Base-by-base conservation (phyloP, 1,140 invertebrate species). In the Diorhabda elongata region DNA sequence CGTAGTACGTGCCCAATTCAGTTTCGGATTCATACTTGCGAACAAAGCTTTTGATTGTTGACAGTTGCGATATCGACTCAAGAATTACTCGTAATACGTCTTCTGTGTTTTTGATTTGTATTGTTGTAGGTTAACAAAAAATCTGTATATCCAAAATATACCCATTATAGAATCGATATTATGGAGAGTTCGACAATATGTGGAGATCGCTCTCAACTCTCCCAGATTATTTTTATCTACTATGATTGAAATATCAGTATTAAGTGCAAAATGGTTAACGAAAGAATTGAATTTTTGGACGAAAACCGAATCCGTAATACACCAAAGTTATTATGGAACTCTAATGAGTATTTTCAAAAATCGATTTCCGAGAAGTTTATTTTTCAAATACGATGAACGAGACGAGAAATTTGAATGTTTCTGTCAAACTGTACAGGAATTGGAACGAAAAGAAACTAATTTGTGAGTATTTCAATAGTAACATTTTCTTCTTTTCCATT, bases 401-500 rank as follows among this genome's bases (percentile, higher is more conserved):
- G 63, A 64, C 41, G 58, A 86, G 45, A 78, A 77, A 26, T 85
- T 89, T 69, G 78, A 87, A 89, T 72, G 3, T 9, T 79, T 90
- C 8, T 89, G 87, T 72, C 82, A 85, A 11, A 80, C 89, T 9
- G 76, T 89, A 41, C 81, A 84, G 65, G 80, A 81, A 47, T 86
- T 86, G 68, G 92, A 94, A 77, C 91, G 88, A 7, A 93, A 93
- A 81, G 84, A 87, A 72, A 93, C 90, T 44, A 92, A 93, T 81
- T 93, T 93, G 92, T 94, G 84, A 92, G 91, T 89, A 76, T 69
- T 72, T 52, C 7, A 52, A 52, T 52, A 52, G 6, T 52, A 26
- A 26, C 26, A 26, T 26, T 26, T 26, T 26, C 26, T 26, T 26
- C 26, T 26, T 26, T 26, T 26, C 26, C 26, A 26, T 26, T 26